Evolutionary conservation across 1,140 invertebrate species (phyloP).

Genomic region (Lerema accius): DNA sequence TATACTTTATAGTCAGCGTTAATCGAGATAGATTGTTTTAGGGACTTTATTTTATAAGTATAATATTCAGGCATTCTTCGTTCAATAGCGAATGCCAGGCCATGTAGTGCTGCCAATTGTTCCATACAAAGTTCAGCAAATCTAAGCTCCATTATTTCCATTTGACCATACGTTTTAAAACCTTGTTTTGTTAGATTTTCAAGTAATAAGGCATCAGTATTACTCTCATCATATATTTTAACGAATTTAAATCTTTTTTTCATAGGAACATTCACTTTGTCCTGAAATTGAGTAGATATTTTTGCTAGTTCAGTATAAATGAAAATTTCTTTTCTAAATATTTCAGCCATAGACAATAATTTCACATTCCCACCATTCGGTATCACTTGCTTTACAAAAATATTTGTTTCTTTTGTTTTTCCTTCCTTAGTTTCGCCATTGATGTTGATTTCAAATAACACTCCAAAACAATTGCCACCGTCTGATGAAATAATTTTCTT

Average conservation of each 20-base stretch:
- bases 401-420: constrained; percentile 34
- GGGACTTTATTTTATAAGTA: constrained; percentile 44
- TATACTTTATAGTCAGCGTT: background rate
- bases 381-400: constrained; percentile 17
- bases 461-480: constrained; percentile 40
- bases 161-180: constrained; percentile 49
- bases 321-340: constrained; percentile 13
- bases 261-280: constrained; percentile 6
- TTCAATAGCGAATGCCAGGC: constrained; percentile 55
- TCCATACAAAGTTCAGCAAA: constrained; percentile 52
- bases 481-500: constrained; percentile 30
- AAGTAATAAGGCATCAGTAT: constrained; percentile 52
- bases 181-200: constrained; percentile 59
- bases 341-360: constrained; percentile 12
- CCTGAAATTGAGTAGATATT: constrained; percentile 13
- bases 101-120: constrained; percentile 65
- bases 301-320: constrained; percentile 6
- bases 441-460: constrained; percentile 37
- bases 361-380: background rate
- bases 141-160: constrained; percentile 50
- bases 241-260: constrained; percentile 34
- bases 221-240: constrained; percentile 52
- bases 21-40: background rate
- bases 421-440: constrained; percentile 29
- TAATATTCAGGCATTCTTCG: constrained; percentile 51